Conservation (phyloP, 2,797 vertebrate species). For the Thalassophryne amazonica region DNA sequence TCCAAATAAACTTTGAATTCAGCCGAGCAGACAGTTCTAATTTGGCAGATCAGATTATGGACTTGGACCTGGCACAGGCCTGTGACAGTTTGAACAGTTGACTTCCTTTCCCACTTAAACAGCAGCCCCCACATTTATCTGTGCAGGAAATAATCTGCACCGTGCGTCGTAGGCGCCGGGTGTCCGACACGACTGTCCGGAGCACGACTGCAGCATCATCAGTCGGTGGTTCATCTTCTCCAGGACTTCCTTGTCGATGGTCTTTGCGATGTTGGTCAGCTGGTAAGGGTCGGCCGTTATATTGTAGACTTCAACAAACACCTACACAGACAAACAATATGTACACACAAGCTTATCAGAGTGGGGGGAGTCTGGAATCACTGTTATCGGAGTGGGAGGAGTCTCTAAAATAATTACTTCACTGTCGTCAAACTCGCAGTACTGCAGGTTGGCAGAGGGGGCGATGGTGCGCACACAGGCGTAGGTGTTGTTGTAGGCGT, state of each 20-base stretch:
- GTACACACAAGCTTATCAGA: too few relatives aligned
- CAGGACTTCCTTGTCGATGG: constrained; percentile 92
- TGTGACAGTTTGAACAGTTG: too few relatives aligned
- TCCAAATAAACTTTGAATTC: too few relatives aligned
- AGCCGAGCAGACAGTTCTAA: too few relatives aligned
- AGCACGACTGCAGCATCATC: constrained; percentile 98
- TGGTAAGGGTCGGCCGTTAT: constrained; percentile 93
- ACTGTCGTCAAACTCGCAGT: constrained; percentile 96
- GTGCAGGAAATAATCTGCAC: too few relatives aligned
- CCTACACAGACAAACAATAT: constrained; percentile 67
- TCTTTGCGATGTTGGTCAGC: constrained; percentile 92
- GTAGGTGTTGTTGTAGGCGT: constrained; percentile 95
- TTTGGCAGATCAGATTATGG: too few relatives aligned
- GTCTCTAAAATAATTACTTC: constrained; percentile 79
- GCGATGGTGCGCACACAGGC: constrained; percentile 91
- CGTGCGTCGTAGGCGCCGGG: constrained; percentile 87
- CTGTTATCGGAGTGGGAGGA: too few relatives aligned
- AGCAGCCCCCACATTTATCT: too few relatives aligned
- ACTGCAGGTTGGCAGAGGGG: constrained; percentile 85
- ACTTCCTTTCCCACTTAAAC: too few relatives aligned
- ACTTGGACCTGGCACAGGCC: too few relatives aligned
- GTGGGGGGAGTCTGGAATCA: too few relatives aligned
- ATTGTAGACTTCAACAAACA: constrained; percentile 97
- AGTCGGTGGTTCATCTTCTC: constrained; percentile 97
- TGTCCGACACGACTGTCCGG: constrained; percentile 85